Evolutionary conservation across 2,797 vertebrate genomes (phyloP).

Genomic region (Phrynocephalus guinanensis): DNA sequence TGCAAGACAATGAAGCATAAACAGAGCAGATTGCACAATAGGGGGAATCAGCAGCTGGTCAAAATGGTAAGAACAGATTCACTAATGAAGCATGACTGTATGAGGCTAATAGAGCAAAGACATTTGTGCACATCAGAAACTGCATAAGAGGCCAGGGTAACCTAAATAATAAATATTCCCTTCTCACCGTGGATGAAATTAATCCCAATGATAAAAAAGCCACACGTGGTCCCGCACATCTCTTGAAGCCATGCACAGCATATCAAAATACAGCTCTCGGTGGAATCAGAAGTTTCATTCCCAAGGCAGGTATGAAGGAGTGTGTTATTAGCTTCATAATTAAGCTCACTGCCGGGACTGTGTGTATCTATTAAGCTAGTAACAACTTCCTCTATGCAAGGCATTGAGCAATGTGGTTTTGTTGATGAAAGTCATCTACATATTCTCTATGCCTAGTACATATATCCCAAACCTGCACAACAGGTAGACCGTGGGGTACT

Average conservation of each 20-base stretch:
- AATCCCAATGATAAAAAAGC: neutral
- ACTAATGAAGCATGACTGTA: slow-evolving; percentile 41
- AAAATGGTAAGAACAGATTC: slow-evolving; percentile 50
- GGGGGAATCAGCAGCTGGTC: slow-evolving; percentile 63
- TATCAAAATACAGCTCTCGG: neutral
- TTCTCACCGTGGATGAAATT: slow-evolving; percentile 33
- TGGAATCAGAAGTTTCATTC: neutral
- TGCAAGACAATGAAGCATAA: slow-evolving; percentile 56
- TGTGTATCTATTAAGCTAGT: slow-evolving; percentile 5
- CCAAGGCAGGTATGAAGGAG: neutral
- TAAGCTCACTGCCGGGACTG: neutral
- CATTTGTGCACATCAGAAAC: slow-evolving; percentile 46
- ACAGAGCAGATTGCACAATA: slow-evolving; percentile 53
- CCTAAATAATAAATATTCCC: slow-evolving; percentile 50
- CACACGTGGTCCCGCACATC: neutral
- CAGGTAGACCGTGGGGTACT: too few species aligned
- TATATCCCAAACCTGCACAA: too few species aligned
- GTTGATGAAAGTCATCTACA: neutral
- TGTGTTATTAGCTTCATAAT: neutral
- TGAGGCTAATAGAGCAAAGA: slow-evolving; percentile 44
- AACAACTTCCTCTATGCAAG: accelerated
- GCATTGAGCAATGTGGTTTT: neutral
- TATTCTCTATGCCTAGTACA: too few species aligned
- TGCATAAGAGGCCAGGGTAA: slow-evolving; percentile 33
- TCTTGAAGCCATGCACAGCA: neutral